These are phyloP conservation scores for Aphelinus certus DNA, from an alignment of 1,140 invertebrate genomes.

Conservation along the genomic window DNA sequence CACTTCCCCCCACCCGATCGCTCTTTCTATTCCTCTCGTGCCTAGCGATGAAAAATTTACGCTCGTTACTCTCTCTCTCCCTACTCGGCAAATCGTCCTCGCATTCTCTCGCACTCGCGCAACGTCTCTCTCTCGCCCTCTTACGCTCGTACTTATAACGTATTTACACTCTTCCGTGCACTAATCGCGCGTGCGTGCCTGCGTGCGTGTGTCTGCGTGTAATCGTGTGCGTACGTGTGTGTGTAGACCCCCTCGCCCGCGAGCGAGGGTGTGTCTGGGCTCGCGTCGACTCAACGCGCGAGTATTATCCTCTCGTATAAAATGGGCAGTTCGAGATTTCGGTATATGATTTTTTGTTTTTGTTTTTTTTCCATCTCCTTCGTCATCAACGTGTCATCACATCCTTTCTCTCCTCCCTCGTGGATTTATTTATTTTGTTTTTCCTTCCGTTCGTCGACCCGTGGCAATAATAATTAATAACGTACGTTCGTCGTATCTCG, in stretches of 20 bases:
- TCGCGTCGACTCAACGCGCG: conserved; percentile 37
- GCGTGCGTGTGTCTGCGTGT: not conserved
- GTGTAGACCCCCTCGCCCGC: not conserved
- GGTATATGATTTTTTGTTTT: conserved; percentile 46
- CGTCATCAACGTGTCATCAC: not conserved
- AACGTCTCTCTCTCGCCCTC: not conserved
- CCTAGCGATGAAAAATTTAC: too few species aligned
- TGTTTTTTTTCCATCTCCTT: conserved; percentile 9
- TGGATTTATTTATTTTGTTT: too few species aligned
- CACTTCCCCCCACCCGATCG: not conserved
- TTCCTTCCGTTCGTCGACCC: not conserved
- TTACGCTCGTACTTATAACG: conserved; percentile 13
- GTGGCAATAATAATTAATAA: not conserved
- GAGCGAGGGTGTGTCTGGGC: conserved; percentile 9
- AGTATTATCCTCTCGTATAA: conserved; percentile 54
- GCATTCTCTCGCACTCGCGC: not conserved
- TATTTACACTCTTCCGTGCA: conserved; percentile 24
- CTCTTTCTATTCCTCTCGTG: not conserved
- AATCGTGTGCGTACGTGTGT: not conserved
- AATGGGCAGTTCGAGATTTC: conserved; percentile 64
- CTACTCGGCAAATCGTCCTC: not conserved
- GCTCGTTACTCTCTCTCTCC: not conserved
- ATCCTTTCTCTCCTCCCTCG: not conserved
- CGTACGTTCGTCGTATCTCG: not conserved
- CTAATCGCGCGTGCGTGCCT: conserved; percentile 8